These are phyloP conservation scores for Mycteria americana DNA, from an alignment of 2,797 vertebrate species.

Conservation along the genomic window DNA sequence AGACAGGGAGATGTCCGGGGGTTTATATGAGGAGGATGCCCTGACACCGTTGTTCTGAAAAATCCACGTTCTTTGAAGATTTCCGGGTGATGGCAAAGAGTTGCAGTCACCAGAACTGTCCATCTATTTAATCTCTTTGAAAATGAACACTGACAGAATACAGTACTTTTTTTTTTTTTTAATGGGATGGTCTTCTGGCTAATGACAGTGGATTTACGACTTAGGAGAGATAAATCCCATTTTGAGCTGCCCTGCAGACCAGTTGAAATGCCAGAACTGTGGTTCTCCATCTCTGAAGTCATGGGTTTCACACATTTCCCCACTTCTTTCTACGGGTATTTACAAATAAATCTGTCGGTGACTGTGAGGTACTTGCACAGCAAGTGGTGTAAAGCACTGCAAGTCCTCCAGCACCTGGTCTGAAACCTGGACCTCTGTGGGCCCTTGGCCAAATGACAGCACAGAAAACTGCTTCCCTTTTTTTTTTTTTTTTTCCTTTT, in stretches of 20 bases:
- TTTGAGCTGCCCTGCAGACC: neutral
- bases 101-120: neutral
- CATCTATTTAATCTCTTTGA: neutral
- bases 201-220: neutral
- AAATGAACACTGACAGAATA: neutral
- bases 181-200: neutral
- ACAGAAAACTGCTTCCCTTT: neutral
- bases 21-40: neutral
- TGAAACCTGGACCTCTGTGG: neutral
- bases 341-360: neutral
- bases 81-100: neutral
- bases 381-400: neutral
- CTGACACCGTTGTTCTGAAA: neutral
- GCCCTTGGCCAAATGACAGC: neutral
- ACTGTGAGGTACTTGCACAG: neutral
- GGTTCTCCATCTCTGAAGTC: neutral
- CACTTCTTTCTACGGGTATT: neutral
- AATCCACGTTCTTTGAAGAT: neutral
- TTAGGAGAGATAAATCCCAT: neutral
- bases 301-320: neutral
- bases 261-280: fast-evolving
- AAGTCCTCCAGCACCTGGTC: fast-evolving
- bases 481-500: neutral
- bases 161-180: neutral
- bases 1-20: neutral